phyloP scores from a whole-genome alignment of 37 sponge, comb jelly and placozoan species.

The Chondrosia reniformis region DNA sequence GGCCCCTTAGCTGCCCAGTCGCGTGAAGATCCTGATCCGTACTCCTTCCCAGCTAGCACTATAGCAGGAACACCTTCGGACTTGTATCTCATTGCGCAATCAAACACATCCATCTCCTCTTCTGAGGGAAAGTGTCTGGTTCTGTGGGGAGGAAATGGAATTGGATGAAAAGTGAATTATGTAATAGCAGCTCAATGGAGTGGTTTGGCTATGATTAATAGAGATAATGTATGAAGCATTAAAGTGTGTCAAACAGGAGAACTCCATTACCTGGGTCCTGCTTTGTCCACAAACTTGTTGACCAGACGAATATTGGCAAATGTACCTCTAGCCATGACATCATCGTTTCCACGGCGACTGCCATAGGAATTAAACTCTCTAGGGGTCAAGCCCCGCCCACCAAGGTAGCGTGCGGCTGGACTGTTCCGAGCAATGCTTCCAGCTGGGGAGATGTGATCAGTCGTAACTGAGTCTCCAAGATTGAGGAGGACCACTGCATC shows the following conservation, averaged over 20 bases:
- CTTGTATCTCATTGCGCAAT: conserved; percentile 80
- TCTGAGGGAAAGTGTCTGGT: conserved; percentile 79
- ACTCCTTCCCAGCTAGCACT: conserved; percentile 87
- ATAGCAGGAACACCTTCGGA: conserved; percentile 56
- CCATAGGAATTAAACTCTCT: conserved; percentile 94
- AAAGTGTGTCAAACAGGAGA: too few species aligned
- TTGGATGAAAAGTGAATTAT: too few species aligned
- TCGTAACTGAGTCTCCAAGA: conserved; percentile 92
- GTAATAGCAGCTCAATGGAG: too few species aligned
- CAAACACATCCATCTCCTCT: conserved; percentile 85
- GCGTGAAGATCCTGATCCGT: conserved; percentile 90
- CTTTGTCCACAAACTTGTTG: conserved; percentile 72
- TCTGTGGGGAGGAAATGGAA: conserved; percentile 23
- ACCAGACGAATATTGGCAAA: conserved; percentile 89
- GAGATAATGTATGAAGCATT: too few species aligned
- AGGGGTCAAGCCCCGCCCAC: conserved; percentile 71
- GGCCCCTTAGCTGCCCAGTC: conserved; percentile 99
- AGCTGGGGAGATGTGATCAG: conserved; percentile 93
- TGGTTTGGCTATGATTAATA: too few species aligned
- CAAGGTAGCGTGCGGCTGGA: conserved; percentile 84
- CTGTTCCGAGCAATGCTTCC: conserved; percentile 89
- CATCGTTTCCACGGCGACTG: conserved; percentile 86
- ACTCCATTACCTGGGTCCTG: too few species aligned
- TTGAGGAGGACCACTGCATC: conserved; percentile 69
- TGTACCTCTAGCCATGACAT: conserved; percentile 88